Percentiles rank a stretch among this genome's conserved stretches.
phyloP scores from a whole-genome alignment of 2,113 vertebrate genomes.

The Dicentrarchus labrax region DNA sequence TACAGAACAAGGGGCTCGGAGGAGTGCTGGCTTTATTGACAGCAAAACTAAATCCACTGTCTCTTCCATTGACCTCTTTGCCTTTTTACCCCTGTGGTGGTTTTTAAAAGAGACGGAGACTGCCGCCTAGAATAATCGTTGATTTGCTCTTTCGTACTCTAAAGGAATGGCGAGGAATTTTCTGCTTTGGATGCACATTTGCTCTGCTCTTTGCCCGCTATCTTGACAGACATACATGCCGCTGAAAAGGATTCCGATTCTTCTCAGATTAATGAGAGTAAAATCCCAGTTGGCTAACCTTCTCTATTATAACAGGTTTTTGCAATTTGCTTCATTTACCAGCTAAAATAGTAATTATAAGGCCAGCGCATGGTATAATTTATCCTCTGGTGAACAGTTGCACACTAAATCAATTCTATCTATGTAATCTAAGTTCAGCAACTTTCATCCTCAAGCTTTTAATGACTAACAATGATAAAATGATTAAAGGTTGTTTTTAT shows the following conservation, averaged over 20 bases:
- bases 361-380: not conserved
- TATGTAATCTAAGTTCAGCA: not conserved
- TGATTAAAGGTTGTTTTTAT: constrained; percentile 37
- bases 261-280: not conserved
- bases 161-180: not conserved
- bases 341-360: not conserved
- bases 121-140: constrained; percentile 30
- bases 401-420: not conserved
- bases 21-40: constrained; percentile 69
- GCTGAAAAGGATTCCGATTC: not conserved
- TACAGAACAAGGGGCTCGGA: constrained; percentile 48
- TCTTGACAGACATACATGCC: not conserved
- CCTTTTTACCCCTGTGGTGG: constrained; percentile 39
- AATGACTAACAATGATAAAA: constrained; percentile 4
- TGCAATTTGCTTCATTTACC: constrained; percentile 1
- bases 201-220: not conserved
- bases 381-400: not conserved
- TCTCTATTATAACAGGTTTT: not conserved
- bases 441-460: not conserved
- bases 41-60: constrained; percentile 57
- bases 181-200: not conserved
- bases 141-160: constrained; percentile 31
- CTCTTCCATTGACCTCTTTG: constrained; percentile 44
- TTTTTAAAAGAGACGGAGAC: constrained; percentile 49
- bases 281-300: constrained; percentile 5